Evolutionary conservation across 2,888 invertebrate species (phyloP), one percentile per base, ranked within the genome.

Genomic region (Acronicta psi): DNA sequence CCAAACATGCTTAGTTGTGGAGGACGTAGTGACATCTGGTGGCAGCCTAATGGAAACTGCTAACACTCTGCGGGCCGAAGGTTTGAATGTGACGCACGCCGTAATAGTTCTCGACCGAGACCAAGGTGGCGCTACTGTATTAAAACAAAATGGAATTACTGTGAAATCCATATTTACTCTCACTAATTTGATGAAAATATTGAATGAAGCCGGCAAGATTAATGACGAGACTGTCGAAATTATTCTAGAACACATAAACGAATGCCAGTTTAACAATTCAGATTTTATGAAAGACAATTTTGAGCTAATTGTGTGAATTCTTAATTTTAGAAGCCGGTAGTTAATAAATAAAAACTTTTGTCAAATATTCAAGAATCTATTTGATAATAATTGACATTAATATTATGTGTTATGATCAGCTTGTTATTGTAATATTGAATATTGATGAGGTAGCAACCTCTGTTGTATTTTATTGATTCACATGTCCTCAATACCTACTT

Each of bases 11-110:
- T 90, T 99, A 0, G 97, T 99, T 40, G 95, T 99, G 2, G 99
- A 99, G 88, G 99, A 99, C 90, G 98, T 99, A 46, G 96, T 98
- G 65, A 97, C 97, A 44, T 98, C 98, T 83, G 99, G 99, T 18
- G 96, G 97, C 53, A 99, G 99, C 84, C 96, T 99, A 53, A 85
- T 98, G 60, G 99, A 99, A 91, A 99, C 99, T 0, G 97, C 96
- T 20, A 91, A 95, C 51, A 97, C 96, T 82, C 89, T 97, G 45
- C 93, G 94, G 56, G 90, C 89, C 16, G 96, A 95, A 82, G 96
- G 96, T 1, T 92, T 96, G 56, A 50, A 84, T n/a, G 97, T 98
- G 0, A 95, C 94, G 0, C 96, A 98, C 84, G 97, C 97, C 0
- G 95, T 99, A 14, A 96, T 99, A 53, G 95, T 99, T 67, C 95